These are phyloP conservation scores for Trogon melanurus DNA, from an alignment of 2,113 vertebrate genomes.

Conservation along the genomic window DNA sequence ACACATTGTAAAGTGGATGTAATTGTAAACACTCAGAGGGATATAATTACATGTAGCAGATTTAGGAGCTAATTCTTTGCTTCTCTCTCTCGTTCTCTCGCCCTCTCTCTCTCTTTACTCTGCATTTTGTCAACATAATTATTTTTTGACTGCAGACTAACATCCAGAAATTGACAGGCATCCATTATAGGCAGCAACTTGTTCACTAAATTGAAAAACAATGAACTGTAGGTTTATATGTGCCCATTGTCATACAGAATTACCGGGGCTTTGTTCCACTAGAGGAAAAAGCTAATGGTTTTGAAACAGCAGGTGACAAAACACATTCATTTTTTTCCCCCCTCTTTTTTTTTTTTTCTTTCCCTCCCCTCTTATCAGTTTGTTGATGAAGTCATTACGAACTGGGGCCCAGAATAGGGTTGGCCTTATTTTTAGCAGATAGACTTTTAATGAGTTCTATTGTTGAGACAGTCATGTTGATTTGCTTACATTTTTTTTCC, in stretches of 20 bases:
- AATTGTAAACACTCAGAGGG: slow-evolving; percentile 84
- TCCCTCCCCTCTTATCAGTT: slow-evolving; percentile 81
- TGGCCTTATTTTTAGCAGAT: slow-evolving; percentile 93
- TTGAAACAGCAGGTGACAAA: slow-evolving; percentile 98
- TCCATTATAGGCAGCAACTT: slow-evolving; percentile 81
- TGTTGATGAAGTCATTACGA: slow-evolving; percentile 93
- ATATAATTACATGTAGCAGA: slow-evolving; percentile 84
- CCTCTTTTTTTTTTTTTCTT: slow-evolving; percentile 46
- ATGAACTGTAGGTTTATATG: slow-evolving; percentile 84
- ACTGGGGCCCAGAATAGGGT: slow-evolving; percentile 77
- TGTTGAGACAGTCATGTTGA: slow-evolving; percentile 90
- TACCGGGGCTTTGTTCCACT: slow-evolving; percentile 90
- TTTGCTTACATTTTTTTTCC: slow-evolving; percentile 75
- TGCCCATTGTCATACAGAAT: slow-evolving; percentile 94
- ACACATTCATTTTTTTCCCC: slow-evolving; percentile 52
- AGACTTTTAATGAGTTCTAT: slow-evolving; percentile 94
- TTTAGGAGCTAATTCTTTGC: slow-evolving; percentile 83
- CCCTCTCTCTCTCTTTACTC: slow-evolving; percentile 67
- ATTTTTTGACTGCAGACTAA: slow-evolving; percentile 80
- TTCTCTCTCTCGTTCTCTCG: slow-evolving; percentile 48
- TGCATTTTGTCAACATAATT: slow-evolving; percentile 84
- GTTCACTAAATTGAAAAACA: slow-evolving; percentile 88
- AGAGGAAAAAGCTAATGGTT: slow-evolving; percentile 96
- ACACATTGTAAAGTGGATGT: slow-evolving; percentile 82
- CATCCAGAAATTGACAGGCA: slow-evolving; percentile 81